Evolutionary conservation across 2,113 vertebrate genomes (phyloP).

Genomic region (Corapipo altera): DNA sequence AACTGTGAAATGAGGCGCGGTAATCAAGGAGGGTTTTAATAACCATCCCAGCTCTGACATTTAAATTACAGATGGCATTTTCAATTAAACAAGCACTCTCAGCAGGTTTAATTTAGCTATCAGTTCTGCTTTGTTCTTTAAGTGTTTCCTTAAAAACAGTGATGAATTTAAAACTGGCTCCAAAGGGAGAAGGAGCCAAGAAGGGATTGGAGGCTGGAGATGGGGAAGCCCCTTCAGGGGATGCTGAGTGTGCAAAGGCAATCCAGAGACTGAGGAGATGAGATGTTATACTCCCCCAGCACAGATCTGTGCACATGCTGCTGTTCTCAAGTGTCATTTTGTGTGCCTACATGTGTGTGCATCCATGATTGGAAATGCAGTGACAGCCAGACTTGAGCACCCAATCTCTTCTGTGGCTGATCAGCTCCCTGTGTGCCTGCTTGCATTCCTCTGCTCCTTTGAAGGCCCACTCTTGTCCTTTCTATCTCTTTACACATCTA

Average conservation of each 20-base stretch:
- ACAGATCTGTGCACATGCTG: neutral
- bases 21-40: conserved; percentile 66
- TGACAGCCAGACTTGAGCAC: neutral
- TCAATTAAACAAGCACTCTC: conserved; percentile 77
- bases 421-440: neutral
- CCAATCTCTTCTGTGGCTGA: neutral
- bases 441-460: neutral
- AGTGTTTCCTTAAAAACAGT: conserved; percentile 62
- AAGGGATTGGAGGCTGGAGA: neutral
- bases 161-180: conserved; percentile 44
- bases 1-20: conserved; percentile 72
- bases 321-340: neutral
- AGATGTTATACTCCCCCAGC: neutral
- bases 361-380: no score
- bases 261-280: neutral
- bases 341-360: neutral
- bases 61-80: conserved; percentile 82
- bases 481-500: neutral
- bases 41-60: conserved; percentile 72
- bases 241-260: neutral
- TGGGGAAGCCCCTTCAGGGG: neutral
- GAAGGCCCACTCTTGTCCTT: neutral
- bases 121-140: conserved; percentile 77
- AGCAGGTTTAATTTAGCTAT: conserved; percentile 77
- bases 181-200: neutral